Conservation (phyloP, 2,888 invertebrate species). For the Atherix ibis region DNA sequence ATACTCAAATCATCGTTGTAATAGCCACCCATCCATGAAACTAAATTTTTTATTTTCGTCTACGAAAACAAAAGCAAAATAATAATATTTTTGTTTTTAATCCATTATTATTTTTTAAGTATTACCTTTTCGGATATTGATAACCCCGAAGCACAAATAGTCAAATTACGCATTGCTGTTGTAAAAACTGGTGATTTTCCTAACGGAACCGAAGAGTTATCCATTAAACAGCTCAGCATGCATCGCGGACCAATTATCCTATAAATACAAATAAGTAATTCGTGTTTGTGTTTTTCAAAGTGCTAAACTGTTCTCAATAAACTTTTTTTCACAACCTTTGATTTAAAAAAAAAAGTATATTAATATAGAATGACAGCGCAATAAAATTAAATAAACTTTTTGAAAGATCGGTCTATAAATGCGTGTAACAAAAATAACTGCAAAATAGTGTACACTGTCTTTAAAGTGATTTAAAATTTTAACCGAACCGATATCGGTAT, state of each 20-base stretch:
- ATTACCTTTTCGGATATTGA: conserved; percentile 35
- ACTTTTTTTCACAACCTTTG: too few relatives aligned
- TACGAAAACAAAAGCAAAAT: conserved; percentile 19
- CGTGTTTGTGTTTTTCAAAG: too few relatives aligned
- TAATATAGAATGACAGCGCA: too few relatives aligned
- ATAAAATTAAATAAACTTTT: too few relatives aligned
- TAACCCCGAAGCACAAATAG: conserved; percentile 49
- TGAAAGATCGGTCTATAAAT: too few relatives aligned
- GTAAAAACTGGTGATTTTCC: conserved; percentile 62
- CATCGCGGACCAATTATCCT: conserved; percentile 76
- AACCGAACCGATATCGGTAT: too few relatives aligned
- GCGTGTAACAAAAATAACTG: too few relatives aligned
- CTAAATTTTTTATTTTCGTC: conserved; percentile 42
- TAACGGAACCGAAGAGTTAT: conserved; percentile 56
- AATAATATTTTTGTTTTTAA: background rate
- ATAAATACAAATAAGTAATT: conserved; percentile 18
- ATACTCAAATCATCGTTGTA: conserved; percentile 46
- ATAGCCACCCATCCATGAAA: conserved; percentile 64
- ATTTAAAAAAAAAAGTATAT: too few relatives aligned
- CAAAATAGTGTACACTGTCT: too few relatives aligned
- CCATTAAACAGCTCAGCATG: conserved; percentile 52
- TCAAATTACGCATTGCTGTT: conserved; percentile 59
- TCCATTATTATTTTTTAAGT: background rate
- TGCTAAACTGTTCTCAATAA: too few relatives aligned
- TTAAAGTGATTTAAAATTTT: too few relatives aligned